phyloP scores from a whole-genome alignment of 2,113 vertebrate species.

The Anoura caudifer region DNA sequence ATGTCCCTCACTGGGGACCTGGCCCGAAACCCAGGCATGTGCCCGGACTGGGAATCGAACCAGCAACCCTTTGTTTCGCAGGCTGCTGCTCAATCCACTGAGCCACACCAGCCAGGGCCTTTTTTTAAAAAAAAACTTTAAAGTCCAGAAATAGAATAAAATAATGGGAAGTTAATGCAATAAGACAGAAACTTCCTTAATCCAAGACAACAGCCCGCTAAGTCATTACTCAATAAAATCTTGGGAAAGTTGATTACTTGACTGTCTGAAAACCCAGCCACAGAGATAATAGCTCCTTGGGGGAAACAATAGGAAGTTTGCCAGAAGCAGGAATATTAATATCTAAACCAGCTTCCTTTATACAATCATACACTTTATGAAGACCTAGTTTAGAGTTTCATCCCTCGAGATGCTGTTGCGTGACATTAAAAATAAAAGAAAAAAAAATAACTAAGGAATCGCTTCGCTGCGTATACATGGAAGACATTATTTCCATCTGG shows the following conservation, averaged over 20 bases:
- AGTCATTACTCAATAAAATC: background rate
- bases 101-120: too few species aligned
- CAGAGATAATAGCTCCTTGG: rapidly evolving
- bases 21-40: too few species aligned
- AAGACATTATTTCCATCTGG: background rate
- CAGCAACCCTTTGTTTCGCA: too few species aligned
- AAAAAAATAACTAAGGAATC: background rate
- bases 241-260: background rate
- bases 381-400: background rate
- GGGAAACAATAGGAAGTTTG: background rate
- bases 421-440: background rate
- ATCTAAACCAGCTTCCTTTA: background rate
- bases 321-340: too few species aligned
- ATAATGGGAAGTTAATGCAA: background rate
- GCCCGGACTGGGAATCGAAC: too few species aligned
- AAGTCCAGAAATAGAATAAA: background rate
- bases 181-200: background rate
- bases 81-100: too few species aligned
- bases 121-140: too few species aligned
- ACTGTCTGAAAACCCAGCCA: background rate
- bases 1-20: too few species aligned
- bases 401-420: background rate
- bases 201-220: too few species aligned
- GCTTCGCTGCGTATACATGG: rapidly evolving
- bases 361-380: too few species aligned